phyloP scores from a whole-genome alignment of 2,797 vertebrate genomes.

The Propithecus deckenii region DNA sequence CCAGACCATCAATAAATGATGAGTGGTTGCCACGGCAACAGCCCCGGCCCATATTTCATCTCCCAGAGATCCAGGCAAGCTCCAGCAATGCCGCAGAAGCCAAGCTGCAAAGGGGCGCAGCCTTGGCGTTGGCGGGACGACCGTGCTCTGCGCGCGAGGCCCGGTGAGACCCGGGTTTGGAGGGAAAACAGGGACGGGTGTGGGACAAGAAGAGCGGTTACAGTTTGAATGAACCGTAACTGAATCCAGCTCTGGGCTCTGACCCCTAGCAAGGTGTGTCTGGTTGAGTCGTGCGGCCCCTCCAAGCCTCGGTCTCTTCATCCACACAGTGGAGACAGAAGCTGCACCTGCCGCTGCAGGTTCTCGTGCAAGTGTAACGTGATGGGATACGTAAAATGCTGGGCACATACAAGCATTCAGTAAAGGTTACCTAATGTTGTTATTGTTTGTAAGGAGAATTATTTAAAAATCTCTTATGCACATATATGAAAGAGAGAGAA shows the following conservation, averaged over 20 bases:
- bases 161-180: rapidly evolving
- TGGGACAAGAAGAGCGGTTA: rapidly evolving
- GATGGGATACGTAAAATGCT: rapidly evolving
- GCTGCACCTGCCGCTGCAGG: rapidly evolving
- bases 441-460: rapidly evolving
- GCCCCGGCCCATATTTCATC: slow-evolving; percentile 37
- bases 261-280: rapidly evolving
- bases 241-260: not conserved
- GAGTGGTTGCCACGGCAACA: slow-evolving; percentile 48
- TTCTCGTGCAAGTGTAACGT: rapidly evolving
- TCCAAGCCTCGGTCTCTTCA: not conserved
- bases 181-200: not conserved
- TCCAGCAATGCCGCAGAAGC: not conserved
- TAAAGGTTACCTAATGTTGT: rapidly evolving
- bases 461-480: not conserved
- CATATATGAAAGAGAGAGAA: not conserved
- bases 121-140: not conserved
- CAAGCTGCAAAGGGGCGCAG: not conserved
- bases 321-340: not conserved
- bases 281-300: rapidly evolving
- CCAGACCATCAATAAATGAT: slow-evolving; percentile 37
- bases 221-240: rapidly evolving
- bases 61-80: not conserved
- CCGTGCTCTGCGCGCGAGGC: rapidly evolving
- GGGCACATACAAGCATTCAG: rapidly evolving